phyloP scores from a whole-genome alignment of 2,797 vertebrate genomes.

The Gorsachius magnificus region DNA sequence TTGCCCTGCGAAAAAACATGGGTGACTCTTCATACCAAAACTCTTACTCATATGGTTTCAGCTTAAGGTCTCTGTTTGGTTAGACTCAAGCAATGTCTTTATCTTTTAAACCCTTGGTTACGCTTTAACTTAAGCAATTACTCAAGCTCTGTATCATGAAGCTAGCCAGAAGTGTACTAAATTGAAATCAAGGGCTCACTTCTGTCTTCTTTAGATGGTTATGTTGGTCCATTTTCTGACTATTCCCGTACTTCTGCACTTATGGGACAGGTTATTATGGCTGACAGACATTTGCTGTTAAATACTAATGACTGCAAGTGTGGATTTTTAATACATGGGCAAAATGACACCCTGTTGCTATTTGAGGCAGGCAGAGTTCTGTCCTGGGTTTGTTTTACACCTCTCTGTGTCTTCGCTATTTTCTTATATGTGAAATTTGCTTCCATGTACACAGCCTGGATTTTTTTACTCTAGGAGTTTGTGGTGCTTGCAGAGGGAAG shows the following conservation, averaged over 20 bases:
- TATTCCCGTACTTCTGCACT: neutral
- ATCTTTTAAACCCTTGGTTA: neutral
- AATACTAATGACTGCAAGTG: neutral
- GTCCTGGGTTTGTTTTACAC: neutral
- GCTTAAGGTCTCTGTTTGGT: neutral
- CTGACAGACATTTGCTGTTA: neutral
- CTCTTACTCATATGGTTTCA: neutral
- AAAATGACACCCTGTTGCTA: neutral
- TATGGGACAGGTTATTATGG: neutral
- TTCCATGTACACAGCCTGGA: neutral
- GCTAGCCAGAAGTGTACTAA: neutral
- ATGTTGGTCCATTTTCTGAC: accelerated
- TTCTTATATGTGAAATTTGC: neutral
- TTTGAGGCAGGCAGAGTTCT: neutral
- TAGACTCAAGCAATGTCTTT: neutral
- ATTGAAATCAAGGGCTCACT: neutral
- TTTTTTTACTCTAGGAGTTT: neutral
- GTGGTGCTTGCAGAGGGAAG: neutral
- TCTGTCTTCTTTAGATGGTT: neutral
- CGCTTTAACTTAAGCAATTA: neutral
- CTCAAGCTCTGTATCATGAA: neutral
- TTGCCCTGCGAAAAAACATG: neutral
- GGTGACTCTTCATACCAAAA: neutral
- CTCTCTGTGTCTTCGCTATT: neutral
- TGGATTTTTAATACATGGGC: neutral